Evolutionary conservation across 2,113 vertebrate species (phyloP), one percentile per base, ranked within the genome.

Genomic region (Microtus pennsylvanicus): DNA sequence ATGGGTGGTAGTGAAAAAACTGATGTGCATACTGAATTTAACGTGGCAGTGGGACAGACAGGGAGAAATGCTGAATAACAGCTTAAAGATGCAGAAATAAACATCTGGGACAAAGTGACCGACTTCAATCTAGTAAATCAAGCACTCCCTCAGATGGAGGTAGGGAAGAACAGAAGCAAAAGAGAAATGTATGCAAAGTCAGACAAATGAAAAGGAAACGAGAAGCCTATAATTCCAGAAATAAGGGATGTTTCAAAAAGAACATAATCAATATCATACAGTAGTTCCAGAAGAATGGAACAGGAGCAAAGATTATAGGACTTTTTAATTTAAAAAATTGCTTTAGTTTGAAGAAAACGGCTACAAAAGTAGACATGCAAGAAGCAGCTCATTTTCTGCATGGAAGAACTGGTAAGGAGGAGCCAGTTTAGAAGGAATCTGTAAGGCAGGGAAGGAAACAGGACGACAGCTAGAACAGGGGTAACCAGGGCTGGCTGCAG

Each of bases 301-400:
- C 13, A 88, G 38, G 5, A 90, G 10, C 28, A 93, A 87, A 92
- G 65, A 70, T 38, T 52, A 10, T 42, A n/a, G 61, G 9, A 63
- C 83, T 33, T 90, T 80, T 81, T 93, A 42, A 33, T 90, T 92
- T 45, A 85, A 86, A 86, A 93, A 82, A 52, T 67, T 61, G 47
- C 83, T 97, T 90, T 55, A 89, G 76, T 92, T 76, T 90, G 88
- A 94, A 95, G 42, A 90, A 35, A 87, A 33, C 47, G 58, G 22
- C 65, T 94, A 61, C 21, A 42, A 80, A 96, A 70, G 38, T 75
- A 55, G 80, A 90, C 42, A 24, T 38, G 11, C n/a, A n/a, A 4
- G 14, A 93, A 74, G 55, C 58, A 86, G 76, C 16, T n/a, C 55
- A 78, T 13, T 93, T 89, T 87, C 83, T 76, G 47, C 58, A 65